A percentile compares a stretch with the other conserved stretches of the same genome.
phyloP scores from a whole-genome alignment of 2,113 vertebrate species.

The Sebastes fasciatus region DNA sequence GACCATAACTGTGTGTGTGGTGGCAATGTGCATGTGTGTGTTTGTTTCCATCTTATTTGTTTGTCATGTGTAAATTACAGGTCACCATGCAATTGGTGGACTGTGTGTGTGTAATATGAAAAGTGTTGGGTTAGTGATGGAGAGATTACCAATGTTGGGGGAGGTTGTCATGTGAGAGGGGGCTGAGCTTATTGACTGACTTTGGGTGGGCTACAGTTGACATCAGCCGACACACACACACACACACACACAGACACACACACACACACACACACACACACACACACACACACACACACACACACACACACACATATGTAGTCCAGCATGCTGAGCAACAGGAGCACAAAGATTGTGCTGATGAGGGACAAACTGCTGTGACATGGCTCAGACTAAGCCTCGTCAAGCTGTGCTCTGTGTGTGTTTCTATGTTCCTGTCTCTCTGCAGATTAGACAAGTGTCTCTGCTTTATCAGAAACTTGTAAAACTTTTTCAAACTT shows the following conservation, averaged over 20 bases:
- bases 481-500: not conserved
- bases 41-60: constrained; percentile 16
- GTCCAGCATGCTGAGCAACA: constrained; percentile 53
- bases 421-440: constrained; percentile 29
- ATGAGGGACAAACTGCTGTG: constrained; percentile 56
- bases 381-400: constrained; percentile 53
- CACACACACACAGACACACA: not conserved
- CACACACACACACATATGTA: constrained; percentile 6
- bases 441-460: constrained; percentile 29
- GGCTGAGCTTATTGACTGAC: constrained; percentile 49
- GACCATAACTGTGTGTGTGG: constrained; percentile 8
- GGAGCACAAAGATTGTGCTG: constrained; percentile 71
- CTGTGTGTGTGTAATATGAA: constrained; percentile 3
- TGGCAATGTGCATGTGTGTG: not conserved
- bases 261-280: constrained; percentile 6
- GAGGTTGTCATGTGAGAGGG: constrained; percentile 19
- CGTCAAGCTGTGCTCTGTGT: constrained; percentile 47
- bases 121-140: constrained; percentile 8
- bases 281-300: constrained; percentile 13
- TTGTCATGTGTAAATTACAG: constrained; percentile 1
- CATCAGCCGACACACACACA: constrained; percentile 16
- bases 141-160: constrained; percentile 31
- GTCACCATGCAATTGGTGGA: not conserved
- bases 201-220: constrained; percentile 64
- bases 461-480: not conserved